These are phyloP conservation scores for Alectoris magna DNA, from an alignment of 2,797 vertebrate genomes.

Conservation along the genomic window DNA sequence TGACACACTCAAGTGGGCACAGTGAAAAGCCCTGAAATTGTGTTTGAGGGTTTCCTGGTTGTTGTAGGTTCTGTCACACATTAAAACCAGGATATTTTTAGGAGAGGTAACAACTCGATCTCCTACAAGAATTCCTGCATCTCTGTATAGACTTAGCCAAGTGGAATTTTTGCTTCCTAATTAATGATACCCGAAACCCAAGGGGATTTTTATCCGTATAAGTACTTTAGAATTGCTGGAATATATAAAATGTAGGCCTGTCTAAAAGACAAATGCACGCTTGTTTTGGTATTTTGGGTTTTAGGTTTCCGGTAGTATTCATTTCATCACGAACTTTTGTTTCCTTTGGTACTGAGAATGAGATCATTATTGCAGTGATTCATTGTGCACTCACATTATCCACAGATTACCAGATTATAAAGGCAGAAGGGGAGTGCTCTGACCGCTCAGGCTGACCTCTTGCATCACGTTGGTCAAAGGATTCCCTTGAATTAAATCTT, in stretches of 20 bases:
- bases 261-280: slow-evolving; percentile 50
- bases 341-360: slow-evolving; percentile 59
- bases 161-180: background rate
- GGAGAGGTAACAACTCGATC: background rate
- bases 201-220: background rate
- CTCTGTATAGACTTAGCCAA: slow-evolving; percentile 16
- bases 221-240: slow-evolving; percentile 16
- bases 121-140: background rate
- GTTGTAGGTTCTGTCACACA: background rate
- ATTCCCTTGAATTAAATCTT: slow-evolving; percentile 37
- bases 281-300: slow-evolving; percentile 52
- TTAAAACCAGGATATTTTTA: background rate
- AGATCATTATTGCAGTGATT: slow-evolving; percentile 68
- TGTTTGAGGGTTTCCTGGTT: background rate
- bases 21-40: background rate
- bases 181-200: slow-evolving; percentile 29
- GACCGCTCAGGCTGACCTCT: background rate
- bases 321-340: slow-evolving; percentile 54
- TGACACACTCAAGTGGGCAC: background rate
- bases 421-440: slow-evolving; percentile 23
- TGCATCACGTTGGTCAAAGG: background rate
- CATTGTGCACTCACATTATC: slow-evolving; percentile 35
- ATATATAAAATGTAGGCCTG: slow-evolving; percentile 29
- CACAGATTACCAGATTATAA: slow-evolving; percentile 35
- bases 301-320: slow-evolving; percentile 35